A percentile compares a stretch with the other conserved stretches of the same genome.
Conservation (phyloP, 2,113 vertebrate species). For the Gymnorhina tibicen region DNA sequence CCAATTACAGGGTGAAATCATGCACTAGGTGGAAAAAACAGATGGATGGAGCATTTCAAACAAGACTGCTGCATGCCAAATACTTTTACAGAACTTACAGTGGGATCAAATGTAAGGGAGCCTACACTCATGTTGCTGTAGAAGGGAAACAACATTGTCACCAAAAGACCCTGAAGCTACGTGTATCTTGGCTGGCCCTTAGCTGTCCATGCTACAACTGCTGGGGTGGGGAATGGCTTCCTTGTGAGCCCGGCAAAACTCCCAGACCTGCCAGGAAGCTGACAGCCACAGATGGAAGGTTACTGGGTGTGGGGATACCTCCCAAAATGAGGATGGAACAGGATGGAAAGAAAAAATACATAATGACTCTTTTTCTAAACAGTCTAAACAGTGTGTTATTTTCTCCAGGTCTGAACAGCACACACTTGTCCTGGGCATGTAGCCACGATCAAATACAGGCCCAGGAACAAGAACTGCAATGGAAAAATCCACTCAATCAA, state of each 20-base stretch:
- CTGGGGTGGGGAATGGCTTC: neutral
- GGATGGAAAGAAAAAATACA: neutral
- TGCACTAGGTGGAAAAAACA: neutral
- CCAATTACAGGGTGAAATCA: neutral
- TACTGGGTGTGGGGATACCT: accelerated
- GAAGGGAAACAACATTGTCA: no score
- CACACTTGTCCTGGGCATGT: neutral
- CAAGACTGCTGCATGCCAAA: accelerated
- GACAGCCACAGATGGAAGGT: neutral
- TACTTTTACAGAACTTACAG: neutral
- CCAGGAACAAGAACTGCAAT: neutral
- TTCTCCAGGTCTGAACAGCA: neutral
- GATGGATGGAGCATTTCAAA: neutral
- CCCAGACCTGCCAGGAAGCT: neutral
- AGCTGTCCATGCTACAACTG: neutral
- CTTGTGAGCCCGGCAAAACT: neutral
- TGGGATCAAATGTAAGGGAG: neutral
- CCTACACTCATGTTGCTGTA: neutral
- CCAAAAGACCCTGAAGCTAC: neutral
- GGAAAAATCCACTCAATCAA: no score
- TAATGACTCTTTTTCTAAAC: neutral
- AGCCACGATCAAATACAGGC: neutral
- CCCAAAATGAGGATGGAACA: neutral
- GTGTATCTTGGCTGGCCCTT: neutral
- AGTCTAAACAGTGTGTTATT: neutral